Evolutionary conservation across 2,888 invertebrate genomes (phyloP).

Genomic region (Melolontha melolontha): DNA sequence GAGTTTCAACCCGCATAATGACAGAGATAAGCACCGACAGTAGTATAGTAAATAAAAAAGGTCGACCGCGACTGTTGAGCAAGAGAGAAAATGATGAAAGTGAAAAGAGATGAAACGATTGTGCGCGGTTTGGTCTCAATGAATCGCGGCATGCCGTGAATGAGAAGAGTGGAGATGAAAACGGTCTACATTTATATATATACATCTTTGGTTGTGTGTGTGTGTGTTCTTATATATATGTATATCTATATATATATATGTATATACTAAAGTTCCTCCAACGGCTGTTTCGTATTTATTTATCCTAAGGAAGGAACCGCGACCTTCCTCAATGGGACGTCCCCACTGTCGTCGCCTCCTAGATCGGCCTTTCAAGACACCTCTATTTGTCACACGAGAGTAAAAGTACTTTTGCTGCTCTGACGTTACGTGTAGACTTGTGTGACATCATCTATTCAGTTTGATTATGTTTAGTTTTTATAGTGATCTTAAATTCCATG

Average conservation of each 20-base stretch:
- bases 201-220: neutral
- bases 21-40: constrained; percentile 18
- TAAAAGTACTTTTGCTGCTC: too few relatives aligned
- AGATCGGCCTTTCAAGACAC: constrained; percentile 48
- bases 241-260: neutral
- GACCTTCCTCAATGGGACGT: constrained; percentile 53
- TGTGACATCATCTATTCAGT: too few relatives aligned
- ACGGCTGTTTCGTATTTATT: constrained; percentile 54
- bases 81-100: constrained; percentile 4
- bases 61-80: neutral
- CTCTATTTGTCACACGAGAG: constrained; percentile 47
- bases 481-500: too few relatives aligned
- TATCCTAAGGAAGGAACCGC: constrained; percentile 52
- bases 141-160: constrained; percentile 50
- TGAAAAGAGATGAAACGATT: constrained; percentile 1
- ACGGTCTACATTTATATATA: constrained; percentile 51
- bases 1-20: constrained; percentile 15
- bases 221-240: neutral
- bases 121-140: constrained; percentile 42
- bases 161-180: constrained; percentile 44
- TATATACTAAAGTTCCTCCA: constrained; percentile 9
- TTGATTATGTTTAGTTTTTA: too few relatives aligned
- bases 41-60: constrained; percentile 23
- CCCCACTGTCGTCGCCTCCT: constrained; percentile 46
- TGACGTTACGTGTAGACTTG: too few relatives aligned